A percentile compares a stretch with the other conserved stretches of the same genome.
phyloP scores from a whole-genome alignment of 2,888 invertebrate genomes.

The Diaprepes abbreviatus region DNA sequence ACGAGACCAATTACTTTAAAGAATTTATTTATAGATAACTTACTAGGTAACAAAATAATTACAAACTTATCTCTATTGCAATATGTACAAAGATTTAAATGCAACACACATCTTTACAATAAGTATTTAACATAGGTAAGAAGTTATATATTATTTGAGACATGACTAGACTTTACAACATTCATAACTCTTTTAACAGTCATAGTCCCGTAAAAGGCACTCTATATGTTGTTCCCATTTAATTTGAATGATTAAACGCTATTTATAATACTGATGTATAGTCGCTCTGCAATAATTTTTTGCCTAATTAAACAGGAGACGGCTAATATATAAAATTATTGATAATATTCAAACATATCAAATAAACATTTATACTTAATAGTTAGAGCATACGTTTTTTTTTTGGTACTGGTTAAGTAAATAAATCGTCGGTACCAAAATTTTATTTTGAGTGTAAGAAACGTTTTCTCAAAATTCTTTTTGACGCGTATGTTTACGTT shows the following conservation, averaged over 20 bases:
- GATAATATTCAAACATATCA: too few species aligned
- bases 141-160: slow-evolving; percentile 20
- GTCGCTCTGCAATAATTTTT: not conserved
- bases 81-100: slow-evolving; percentile 35
- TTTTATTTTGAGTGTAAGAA: too few species aligned
- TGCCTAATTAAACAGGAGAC: not conserved
- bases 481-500: too few species aligned
- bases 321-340: too few species aligned
- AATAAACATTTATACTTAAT: too few species aligned
- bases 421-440: too few species aligned
- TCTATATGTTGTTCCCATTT: slow-evolving; percentile 7
- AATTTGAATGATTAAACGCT: not conserved
- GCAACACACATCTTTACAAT: slow-evolving; percentile 7
- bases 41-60: slow-evolving; percentile 13
- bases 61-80: slow-evolving; percentile 9
- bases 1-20: too few species aligned
- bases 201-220: slow-evolving; percentile 32
- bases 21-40: slow-evolving; percentile 13
- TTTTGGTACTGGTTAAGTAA: too few species aligned
- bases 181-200: slow-evolving; percentile 18
- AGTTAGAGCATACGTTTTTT: too few species aligned
- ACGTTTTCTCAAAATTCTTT: too few species aligned
- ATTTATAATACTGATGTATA: slow-evolving; percentile 30
- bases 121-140: slow-evolving; percentile 19
- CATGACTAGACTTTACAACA: slow-evolving; percentile 35